phyloP scores from a whole-genome alignment of 2,888 invertebrate genomes.

The Metallyticus violacea region DNA sequence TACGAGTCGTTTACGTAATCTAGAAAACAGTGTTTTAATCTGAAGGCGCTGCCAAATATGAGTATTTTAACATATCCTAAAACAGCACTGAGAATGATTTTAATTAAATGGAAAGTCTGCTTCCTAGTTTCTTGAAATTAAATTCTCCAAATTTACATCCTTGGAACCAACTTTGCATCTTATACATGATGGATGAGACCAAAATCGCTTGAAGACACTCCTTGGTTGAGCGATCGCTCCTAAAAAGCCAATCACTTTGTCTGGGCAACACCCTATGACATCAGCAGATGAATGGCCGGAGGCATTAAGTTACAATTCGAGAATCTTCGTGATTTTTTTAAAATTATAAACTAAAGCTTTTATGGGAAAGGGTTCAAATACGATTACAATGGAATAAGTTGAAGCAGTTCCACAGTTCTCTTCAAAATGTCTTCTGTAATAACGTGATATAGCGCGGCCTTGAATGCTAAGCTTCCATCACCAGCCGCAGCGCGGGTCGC shows the following conservation, averaged over 20 bases:
- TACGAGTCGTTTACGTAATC: no score
- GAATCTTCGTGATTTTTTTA: neutral
- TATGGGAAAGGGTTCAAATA: neutral
- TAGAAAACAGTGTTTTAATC: no score
- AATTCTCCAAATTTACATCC: no score
- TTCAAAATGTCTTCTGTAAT: conserved; percentile 20
- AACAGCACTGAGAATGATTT: no score
- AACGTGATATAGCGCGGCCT: conserved; percentile 15
- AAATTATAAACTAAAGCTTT: neutral
- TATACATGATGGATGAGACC: neutral
- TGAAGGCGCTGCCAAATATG: no score
- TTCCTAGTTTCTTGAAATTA: no score
- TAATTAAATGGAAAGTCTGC: no score
- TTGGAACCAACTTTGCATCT: no score
- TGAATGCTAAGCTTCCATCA: conserved; percentile 19
- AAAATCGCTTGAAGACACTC: neutral
- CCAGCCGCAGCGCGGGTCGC: conserved; percentile 21
- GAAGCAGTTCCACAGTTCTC: neutral
- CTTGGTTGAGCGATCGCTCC: neutral
- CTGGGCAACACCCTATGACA: neutral
- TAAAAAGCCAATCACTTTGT: neutral
- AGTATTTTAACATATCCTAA: no score
- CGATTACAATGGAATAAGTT: neutral
- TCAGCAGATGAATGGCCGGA: neutral
- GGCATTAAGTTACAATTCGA: neutral